Evolutionary conservation across 2,888 invertebrate species (phyloP), one percentile per base, ranked within the genome.

Genomic region (Malthinus seriepunctatus): DNA sequence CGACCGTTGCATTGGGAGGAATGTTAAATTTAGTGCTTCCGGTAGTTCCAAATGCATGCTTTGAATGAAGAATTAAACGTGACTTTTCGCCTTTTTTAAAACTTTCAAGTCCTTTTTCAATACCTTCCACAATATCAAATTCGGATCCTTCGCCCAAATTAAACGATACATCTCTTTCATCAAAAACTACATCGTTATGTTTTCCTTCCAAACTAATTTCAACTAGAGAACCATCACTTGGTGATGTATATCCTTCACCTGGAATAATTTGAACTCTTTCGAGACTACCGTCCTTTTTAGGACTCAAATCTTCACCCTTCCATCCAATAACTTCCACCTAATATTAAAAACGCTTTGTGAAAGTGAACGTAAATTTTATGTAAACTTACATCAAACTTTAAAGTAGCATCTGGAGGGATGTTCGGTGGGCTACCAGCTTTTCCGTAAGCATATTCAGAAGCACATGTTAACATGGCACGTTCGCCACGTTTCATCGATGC

Each of bases 401-500:
- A 81, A 0, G 93, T 93, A 0, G 97, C 82, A 76, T 93, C 86
- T 7, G 93, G 88, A 23, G 95, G 95, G 67, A 98, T 97, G 71
- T 86, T 90, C 1, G 96, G 95, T 0, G 90, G 90, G 70, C 88
- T 89, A 55, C 96, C 97, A 23, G 78, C 74, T 63, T 84, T 84
- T 4, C 97, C 97, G 73, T 97, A 97, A 0, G 94, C 97, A 80
- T 95, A 97, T 59, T 93, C 88, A 0, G 96, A 84, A 49, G 89
- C 88, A 80, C 96, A 95, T 0, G 89, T 92, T 48, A 98, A 79
- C 51, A 87, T 81, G 46, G 93, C 90, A 50, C 90, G 82, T 79
- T 97, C 97, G 0, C 93, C 93, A 69, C 88, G 88, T 78, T 89
- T 92, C 98, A 99, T 98, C 0, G 93, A 90, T 0, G 92, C 90